Evolutionary conservation across 2,113 vertebrate genomes (phyloP), one percentile per base, ranked within the genome.

Genomic region (Colossoma macropomum): DNA sequence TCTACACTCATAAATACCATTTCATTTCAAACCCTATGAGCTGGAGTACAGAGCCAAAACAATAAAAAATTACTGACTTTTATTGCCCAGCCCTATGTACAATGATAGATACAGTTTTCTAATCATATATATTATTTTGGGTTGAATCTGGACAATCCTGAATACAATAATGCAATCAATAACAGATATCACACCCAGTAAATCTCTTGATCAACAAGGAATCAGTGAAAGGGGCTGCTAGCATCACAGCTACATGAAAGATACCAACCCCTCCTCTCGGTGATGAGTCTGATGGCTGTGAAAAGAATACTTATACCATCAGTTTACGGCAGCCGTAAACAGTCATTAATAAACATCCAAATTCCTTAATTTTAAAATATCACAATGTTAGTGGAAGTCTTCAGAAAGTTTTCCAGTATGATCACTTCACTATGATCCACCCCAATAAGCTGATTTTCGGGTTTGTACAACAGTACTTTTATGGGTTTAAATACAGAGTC

Each of bases 181-280:
- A 32, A 59, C n/a, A 32, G 25, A 66, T 38, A 25, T 11, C 5
- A 56, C 63, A 76, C 28, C 30, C 32, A 73, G 28, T 75, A 74
- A 63, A 78, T 12, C 32, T 63, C 8, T 30, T 66, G 21, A 81
- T 73, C 41, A 59, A 87, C 62, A 84, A n/a, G 72, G 77, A 52
- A 32, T 82, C 63, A 89, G 73, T 68, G 73, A 89, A 91, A 86
- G 84, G 50, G 28, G 48, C 30, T 16, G 52, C 23, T 89, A 75
- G 86, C 32, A 52, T 80, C 85, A 91, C 69, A 75, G 80, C 86
- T 90, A 89, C 75, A 84, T 81, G 80, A 68, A 89, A 82, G 89
- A 93, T 94, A 95, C 94, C 88, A 93, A 95, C 94, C 94, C 90
- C 91, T 89, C 81, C 91, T 92, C 85, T 92, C 82, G 92, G 87